Evolutionary conservation across 2,888 invertebrate genomes (phyloP).

Genomic region (Acleris sparsana): DNA sequence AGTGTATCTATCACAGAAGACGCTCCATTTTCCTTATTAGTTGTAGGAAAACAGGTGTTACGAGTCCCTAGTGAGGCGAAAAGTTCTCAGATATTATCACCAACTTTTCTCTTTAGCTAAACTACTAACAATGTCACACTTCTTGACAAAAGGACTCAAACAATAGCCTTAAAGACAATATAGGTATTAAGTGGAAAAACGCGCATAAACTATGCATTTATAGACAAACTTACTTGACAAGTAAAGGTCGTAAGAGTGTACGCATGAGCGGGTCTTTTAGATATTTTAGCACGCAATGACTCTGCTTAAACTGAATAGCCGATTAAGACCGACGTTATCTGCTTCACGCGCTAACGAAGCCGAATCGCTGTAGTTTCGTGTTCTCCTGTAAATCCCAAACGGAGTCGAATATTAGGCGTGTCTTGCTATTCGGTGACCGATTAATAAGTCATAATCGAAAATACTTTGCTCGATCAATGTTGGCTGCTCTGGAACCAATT

Average conservation of each 20-base stretch:
- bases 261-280: constrained; percentile 1
- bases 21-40: constrained; percentile 28
- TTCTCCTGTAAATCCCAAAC: constrained; percentile 19
- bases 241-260: constrained; percentile 17
- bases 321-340: constrained; percentile 49
- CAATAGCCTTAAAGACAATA: constrained; percentile 4
- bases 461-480: not conserved
- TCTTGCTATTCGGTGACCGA: constrained; percentile 8
- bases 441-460: not conserved
- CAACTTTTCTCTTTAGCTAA: constrained; percentile 1
- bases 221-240: not conserved
- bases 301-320: constrained; percentile 42
- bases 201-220: constrained; percentile 11
- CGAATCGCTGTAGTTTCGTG: constrained; percentile 32
- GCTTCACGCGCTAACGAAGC: constrained; percentile 45
- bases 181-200: constrained; percentile 1
- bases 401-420: constrained; percentile 18
- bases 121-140: not conserved
- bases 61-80: constrained; percentile 6
- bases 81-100: constrained; percentile 2
- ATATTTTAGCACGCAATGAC: constrained; percentile 8
- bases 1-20: constrained; percentile 4
- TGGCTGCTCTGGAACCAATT: too few relatives aligned
- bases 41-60: constrained; percentile 9
- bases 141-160: not conserved